phyloP scores from a whole-genome alignment of 2,797 vertebrate genomes.

The Ciconia nigra region DNA sequence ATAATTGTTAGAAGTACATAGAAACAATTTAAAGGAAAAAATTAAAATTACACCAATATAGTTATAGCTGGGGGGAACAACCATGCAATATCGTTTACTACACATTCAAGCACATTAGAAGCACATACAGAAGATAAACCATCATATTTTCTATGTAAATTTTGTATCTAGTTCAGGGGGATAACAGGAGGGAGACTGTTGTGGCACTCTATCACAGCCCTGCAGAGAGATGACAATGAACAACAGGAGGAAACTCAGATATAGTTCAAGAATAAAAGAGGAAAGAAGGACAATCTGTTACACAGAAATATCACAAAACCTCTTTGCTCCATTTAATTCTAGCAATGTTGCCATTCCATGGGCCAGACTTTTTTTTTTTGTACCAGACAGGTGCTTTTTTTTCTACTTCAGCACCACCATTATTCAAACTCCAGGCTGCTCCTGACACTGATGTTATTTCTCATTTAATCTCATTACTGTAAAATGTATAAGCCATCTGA shows the following conservation, averaged over 20 bases:
- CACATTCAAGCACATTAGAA: neutral
- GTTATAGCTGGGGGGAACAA: rapidly evolving
- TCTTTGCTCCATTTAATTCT: neutral
- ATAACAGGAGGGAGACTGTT: neutral
- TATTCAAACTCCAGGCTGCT: neutral
- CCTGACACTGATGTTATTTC: neutral
- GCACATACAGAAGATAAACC: neutral
- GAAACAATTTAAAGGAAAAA: neutral
- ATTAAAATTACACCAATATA: neutral
- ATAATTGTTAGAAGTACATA: neutral
- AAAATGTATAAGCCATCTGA: neutral
- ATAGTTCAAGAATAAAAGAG: neutral
- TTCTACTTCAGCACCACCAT: neutral
- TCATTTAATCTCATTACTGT: neutral
- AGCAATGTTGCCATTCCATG: neutral
- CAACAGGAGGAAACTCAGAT: neutral
- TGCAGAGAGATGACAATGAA: neutral
- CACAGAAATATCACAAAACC: neutral
- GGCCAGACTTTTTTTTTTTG: neutral
- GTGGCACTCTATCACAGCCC: neutral
- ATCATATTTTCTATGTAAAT: neutral
- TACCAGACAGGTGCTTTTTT: neutral
- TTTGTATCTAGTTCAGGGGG: neutral
- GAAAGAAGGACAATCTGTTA: neutral
- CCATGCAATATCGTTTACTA: neutral